Base-by-base conservation (phyloP, 2,113 vertebrate species). In the Charadrius vociferus region DNA sequence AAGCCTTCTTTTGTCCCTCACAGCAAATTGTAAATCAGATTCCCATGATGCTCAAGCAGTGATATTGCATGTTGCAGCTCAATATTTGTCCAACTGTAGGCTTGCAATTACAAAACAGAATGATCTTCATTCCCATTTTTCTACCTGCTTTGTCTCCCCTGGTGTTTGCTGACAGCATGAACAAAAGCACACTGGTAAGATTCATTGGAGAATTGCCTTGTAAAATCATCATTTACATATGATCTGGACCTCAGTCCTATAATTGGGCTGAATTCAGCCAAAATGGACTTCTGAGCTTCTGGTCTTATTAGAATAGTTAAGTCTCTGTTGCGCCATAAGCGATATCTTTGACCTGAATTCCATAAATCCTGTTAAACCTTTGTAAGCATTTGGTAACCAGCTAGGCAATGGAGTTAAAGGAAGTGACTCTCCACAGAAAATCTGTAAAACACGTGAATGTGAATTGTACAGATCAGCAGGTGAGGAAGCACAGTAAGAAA, bases 401-500 rank as follows among this genome's bases (percentile, higher is more conserved):
- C 27, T 43, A 81, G 22, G 45, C 50, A 87, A 47, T 8, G 32
- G 52, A 71, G 20, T n/a, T 53, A 67, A 84, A 71, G 41, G 39
- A 77, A 73, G 15, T 36, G 8, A 12, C 43, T 86, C 34, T 73
- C 13, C 39, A 80, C 23, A 63, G 56, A 81, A 81, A 74, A 56
- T 32, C 41, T 62, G 15, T 56, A 53, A 71, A 87, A 45, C 50
- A 62, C 1, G 0, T 17, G 27, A 55, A 12, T 1, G 3, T 27
- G 30, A 45, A 14, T n/a, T 0, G 0, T 22, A 47, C 10, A 21
- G 18, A 32, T 16, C 6, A 6, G 10, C 17, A 66, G 67, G 45
- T n/a, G 47, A 88, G 15, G 45, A 90, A 81, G 11, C 6, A 15
- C 27, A 4, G 2, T 9, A 12, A 41, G 67, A 86, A 95, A 83